Percentiles rank a stretch among this genome's conserved stretches.
Evolutionary conservation across 2,888 invertebrate genomes (phyloP).

Genomic region (Aporophyla nigra): DNA sequence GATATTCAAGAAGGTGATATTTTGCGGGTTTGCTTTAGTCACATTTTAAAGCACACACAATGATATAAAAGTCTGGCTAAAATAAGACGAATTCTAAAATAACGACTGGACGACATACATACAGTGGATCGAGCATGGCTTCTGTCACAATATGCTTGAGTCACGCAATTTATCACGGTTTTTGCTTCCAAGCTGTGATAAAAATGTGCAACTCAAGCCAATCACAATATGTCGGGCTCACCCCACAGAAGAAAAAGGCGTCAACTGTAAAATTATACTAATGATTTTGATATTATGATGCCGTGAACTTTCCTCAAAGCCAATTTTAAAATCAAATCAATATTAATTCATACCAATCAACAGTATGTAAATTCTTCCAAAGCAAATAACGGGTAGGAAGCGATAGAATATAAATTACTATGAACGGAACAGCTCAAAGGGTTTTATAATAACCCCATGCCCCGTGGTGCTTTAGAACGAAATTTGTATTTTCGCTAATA

Average conservation of each 20-base stretch:
- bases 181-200: too few species aligned
- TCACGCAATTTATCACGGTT: too few species aligned
- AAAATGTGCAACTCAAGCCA: too few species aligned
- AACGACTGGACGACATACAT: too few species aligned
- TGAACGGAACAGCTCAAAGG: conserved; percentile 26
- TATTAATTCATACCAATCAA: neutral
- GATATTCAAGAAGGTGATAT: too few species aligned
- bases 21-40: too few species aligned
- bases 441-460: conserved; percentile 27
- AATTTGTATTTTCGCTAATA: conserved; percentile 44
- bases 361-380: conserved; percentile 12
- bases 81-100: too few species aligned
- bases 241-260: neutral
- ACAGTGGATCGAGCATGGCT: too few species aligned
- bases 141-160: too few species aligned
- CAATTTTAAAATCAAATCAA: neutral
- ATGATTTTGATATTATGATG: neutral
- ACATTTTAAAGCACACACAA: too few species aligned
- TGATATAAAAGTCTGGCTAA: too few species aligned
- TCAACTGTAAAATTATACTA: neutral
- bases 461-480: conserved; percentile 25
- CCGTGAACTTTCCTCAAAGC: neutral
- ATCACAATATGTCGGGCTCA: too few species aligned
- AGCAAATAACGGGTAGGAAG: neutral
- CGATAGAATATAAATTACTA: conserved; percentile 34